Evolutionary conservation across 64 coral and sea anemone genomes (phyloP).

Genomic region (Montipora foliosa): DNA sequence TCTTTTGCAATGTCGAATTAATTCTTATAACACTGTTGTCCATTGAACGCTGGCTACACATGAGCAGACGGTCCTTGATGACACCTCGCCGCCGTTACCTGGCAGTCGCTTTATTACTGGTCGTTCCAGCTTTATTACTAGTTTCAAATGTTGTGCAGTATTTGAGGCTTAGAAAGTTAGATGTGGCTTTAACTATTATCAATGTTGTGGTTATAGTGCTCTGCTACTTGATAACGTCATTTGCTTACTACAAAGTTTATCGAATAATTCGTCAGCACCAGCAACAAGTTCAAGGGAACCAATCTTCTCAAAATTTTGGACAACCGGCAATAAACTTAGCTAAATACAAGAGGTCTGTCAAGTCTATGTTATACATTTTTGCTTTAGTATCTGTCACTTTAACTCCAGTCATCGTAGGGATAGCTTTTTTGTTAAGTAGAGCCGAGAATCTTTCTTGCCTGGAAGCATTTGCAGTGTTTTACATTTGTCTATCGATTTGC

Average conservation of each 20-base stretch:
- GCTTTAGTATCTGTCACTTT: not conserved
- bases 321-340: not conserved
- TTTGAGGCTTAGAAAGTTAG: not conserved
- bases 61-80: not conserved
- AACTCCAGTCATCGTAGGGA: not conserved
- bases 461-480: no score
- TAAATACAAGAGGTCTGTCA: not conserved
- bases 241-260: conserved; percentile 8
- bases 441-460: not conserved
- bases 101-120: not conserved
- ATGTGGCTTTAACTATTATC: not conserved
- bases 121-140: not conserved
- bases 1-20: not conserved
- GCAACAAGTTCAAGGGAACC: not conserved
- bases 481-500: no score
- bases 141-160: not conserved
- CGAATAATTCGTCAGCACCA: conserved; percentile 19
- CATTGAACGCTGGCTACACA: conserved; percentile 35
- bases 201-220: not conserved
- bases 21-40: conserved; percentile 3
- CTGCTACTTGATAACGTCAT: not conserved
- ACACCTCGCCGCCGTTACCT: not conserved
- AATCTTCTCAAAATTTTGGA: not conserved
- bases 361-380: not conserved
- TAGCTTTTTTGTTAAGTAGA: not conserved